Evolutionary conservation across 1,140 invertebrate species (phyloP).

Genomic region (Brachionus sp.): DNA sequence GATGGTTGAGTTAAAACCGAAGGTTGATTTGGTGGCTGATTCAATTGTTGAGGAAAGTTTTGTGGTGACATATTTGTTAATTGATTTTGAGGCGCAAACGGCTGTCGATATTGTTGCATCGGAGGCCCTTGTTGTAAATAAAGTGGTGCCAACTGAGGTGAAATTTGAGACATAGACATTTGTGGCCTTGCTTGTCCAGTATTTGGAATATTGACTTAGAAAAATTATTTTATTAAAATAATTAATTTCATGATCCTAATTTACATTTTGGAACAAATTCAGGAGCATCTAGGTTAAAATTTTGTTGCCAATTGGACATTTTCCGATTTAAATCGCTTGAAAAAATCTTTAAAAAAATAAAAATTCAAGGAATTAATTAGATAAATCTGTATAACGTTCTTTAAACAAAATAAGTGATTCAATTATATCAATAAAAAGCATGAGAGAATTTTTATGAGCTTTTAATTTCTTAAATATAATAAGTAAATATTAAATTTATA

Average conservation of each 20-base stretch:
- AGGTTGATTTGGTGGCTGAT: not conserved
- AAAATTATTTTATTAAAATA: not conserved
- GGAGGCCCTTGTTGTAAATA: not conserved
- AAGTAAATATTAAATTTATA: not conserved
- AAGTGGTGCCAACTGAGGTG: not conserved
- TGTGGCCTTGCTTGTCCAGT: not conserved
- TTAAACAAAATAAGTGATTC: not conserved
- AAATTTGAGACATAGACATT: not conserved
- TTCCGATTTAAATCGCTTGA: not conserved
- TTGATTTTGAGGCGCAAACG: not conserved
- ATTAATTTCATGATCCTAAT: not conserved
- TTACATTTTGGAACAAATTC: constrained; percentile 45
- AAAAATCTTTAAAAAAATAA: not conserved
- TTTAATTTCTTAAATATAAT: not conserved
- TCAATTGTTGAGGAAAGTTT: not conserved
- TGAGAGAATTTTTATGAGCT: constrained; percentile 28
- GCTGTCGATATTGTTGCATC: not conserved
- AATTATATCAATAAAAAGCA: constrained; percentile 8
- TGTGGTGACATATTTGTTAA: constrained; percentile 7
- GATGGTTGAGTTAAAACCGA: not conserved
- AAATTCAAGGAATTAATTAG: not conserved
- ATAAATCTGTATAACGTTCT: not conserved
- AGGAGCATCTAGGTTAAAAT: constrained; percentile 43
- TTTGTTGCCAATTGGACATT: constrained; percentile 43
- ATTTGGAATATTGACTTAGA: not conserved